Conservation (phyloP, 2,113 vertebrate species). For the Heliornis fulica region DNA sequence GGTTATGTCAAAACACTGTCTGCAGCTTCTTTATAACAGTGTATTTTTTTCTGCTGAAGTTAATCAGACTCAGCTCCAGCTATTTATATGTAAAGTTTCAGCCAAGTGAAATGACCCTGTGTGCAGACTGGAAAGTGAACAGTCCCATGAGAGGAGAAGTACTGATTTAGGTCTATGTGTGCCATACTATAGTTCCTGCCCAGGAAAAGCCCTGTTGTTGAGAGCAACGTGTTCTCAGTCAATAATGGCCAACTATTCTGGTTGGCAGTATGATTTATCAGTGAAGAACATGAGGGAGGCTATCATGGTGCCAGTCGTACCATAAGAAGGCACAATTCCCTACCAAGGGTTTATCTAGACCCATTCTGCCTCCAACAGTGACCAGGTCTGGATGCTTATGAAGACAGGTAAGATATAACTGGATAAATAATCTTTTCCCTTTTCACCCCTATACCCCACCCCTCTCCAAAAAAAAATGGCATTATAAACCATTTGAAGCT, state of each 20-base stretch:
- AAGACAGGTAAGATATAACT: not conserved
- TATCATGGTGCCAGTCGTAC: not conserved
- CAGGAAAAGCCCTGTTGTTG: not conserved
- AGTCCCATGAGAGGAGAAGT: not conserved
- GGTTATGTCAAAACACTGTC: not conserved
- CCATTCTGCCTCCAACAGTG: not conserved
- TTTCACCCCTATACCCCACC: too few species aligned
- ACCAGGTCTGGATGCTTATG: not conserved
- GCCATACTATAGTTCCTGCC: not conserved
- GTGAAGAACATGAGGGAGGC: not conserved
- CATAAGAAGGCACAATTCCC: fast-evolving
- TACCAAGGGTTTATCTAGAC: not conserved
- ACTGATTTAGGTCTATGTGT: not conserved
- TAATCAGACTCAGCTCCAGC: not conserved
- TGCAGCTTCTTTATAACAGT: not conserved
- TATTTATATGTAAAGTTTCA: not conserved
- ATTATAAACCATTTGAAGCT: not conserved
- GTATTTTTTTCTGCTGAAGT: not conserved
- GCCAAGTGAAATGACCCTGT: not conserved
- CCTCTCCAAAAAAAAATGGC: not conserved
- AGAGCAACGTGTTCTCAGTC: not conserved
- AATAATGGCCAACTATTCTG: not conserved
- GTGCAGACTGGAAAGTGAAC: not conserved
- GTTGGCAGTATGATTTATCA: not conserved
- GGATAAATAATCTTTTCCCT: not conserved